Conservation (phyloP, 2,113 vertebrate genomes). For the Thymallus thymallus region DNA sequence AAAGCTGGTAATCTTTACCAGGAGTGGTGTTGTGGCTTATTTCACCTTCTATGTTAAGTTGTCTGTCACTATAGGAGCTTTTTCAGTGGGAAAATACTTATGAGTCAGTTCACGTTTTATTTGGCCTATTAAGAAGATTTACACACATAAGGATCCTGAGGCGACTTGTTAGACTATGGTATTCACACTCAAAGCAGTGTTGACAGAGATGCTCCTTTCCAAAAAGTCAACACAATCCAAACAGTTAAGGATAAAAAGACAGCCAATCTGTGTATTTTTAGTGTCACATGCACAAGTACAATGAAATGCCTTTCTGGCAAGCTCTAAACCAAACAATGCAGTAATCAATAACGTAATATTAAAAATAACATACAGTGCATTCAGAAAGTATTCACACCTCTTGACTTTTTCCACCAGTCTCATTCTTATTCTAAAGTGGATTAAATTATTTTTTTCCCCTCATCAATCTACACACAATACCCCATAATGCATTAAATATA, state of each 20-base stretch:
- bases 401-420: no score
- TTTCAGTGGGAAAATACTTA: background rate
- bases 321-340: no score
- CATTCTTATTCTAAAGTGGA: no score
- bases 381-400: no score
- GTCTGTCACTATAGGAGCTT: background rate
- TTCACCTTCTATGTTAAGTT: background rate
- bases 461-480: no score
- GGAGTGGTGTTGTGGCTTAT: slow-evolving; percentile 12
- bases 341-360: no score
- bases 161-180: slow-evolving; percentile 25
- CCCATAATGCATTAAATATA: no score
- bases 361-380: no score
- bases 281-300: no score
- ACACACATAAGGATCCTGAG: slow-evolving; percentile 14
- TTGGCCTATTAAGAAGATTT: slow-evolving; percentile 22
- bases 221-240: background rate
- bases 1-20: slow-evolving; percentile 68
- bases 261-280: background rate
- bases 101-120: background rate
- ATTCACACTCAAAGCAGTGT: slow-evolving; percentile 10
- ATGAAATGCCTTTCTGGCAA: no score
- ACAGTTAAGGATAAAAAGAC: background rate
- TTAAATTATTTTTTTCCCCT: no score
- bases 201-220: slow-evolving; percentile 14